Conservation (phyloP, 92 coral and sea anemone genomes). For the Meandrina meandrites region DNA sequence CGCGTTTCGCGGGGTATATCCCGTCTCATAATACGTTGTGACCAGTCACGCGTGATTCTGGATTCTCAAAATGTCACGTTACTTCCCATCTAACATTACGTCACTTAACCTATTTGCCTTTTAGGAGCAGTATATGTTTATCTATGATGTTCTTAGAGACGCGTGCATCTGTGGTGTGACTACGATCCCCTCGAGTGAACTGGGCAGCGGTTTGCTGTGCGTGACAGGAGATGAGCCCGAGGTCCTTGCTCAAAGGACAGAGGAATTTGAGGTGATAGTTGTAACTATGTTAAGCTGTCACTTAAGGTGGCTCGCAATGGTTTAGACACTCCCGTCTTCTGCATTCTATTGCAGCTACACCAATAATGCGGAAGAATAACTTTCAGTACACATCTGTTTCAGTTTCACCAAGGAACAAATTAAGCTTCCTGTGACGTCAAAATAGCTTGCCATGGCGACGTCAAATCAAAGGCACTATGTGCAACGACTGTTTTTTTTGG, state of each 20-base stretch:
- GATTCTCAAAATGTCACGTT: no score
- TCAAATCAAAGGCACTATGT: no score
- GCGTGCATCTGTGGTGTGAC: conserved; percentile 87
- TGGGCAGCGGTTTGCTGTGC: conserved; percentile 63
- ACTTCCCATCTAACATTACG: background rate
- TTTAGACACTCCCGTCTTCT: no score
- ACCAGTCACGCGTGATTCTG: no score
- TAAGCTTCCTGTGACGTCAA: no score
- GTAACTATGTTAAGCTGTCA: background rate
- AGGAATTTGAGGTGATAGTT: conserved; percentile 69
- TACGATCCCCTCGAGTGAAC: conserved; percentile 78
- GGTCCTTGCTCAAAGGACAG: conserved; percentile 42
- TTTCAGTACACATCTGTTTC: no score
- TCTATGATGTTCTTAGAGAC: conserved; percentile 85
- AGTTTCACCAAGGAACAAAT: no score
- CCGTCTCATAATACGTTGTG: background rate
- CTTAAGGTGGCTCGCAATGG: no score
- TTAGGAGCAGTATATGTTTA: conserved; percentile 93
- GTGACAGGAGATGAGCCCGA: conserved; percentile 72
- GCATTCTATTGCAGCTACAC: no score
- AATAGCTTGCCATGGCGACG: no score
- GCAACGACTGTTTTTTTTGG: no score
- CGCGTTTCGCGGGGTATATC: background rate
- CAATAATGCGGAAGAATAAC: no score
- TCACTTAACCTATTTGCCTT: background rate